These are phyloP conservation scores for Butorides virescens DNA, from an alignment of 2,113 vertebrate species.

Conservation along the genomic window DNA sequence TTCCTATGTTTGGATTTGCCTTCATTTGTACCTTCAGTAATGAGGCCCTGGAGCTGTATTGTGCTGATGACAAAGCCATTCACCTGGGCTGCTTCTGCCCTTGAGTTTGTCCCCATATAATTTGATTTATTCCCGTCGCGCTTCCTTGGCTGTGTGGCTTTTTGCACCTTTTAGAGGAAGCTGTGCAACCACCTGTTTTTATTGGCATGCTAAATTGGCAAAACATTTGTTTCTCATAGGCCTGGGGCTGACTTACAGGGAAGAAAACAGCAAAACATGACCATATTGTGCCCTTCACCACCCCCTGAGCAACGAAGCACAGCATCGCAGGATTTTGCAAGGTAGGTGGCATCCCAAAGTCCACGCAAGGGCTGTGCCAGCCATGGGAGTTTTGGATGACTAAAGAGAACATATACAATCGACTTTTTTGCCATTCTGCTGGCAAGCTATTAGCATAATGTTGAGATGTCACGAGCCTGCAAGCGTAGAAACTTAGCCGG, in stretches of 20 bases:
- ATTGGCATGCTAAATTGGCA: not conserved
- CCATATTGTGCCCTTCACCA: not conserved
- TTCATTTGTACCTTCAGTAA: not conserved
- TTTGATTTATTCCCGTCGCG: not conserved
- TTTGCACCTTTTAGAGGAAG: constrained; percentile 34
- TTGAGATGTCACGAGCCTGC: not conserved
- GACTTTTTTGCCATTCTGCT: not conserved
- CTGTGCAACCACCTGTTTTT: constrained; percentile 44
- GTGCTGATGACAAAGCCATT: not conserved
- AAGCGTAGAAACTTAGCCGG: not conserved
- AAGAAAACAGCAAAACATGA: not conserved
- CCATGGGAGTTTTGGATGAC: not conserved
- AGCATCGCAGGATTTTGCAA: not conserved
- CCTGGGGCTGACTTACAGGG: not conserved
- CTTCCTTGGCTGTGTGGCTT: not conserved
- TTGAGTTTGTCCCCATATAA: not conserved
- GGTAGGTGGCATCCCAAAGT: not conserved
- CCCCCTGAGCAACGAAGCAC: not conserved
- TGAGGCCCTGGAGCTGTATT: not conserved
- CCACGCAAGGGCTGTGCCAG: accelerated
- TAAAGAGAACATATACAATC: not conserved
- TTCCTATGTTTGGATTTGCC: not conserved
- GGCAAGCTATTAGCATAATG: not conserved
- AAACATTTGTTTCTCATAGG: not conserved
- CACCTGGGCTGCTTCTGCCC: not conserved